A percentile compares a stretch with the other conserved stretches of the same genome.
These are phyloP conservation scores for Poecile atricapillus DNA, from an alignment of 2,113 vertebrate genomes.

Conservation along the genomic window DNA sequence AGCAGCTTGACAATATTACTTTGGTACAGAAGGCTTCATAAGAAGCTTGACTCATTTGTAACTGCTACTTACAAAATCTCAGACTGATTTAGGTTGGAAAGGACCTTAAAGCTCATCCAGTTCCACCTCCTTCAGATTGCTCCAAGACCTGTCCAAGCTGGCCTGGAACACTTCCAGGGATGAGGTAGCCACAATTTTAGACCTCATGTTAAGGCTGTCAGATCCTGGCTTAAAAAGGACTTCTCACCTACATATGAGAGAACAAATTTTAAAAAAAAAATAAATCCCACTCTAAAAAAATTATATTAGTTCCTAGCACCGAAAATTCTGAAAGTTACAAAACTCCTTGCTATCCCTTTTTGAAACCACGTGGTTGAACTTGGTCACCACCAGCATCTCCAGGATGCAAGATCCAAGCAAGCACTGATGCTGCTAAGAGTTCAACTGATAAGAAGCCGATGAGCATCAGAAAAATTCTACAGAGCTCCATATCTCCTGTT, in stretches of 20 bases:
- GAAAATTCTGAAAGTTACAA: neutral
- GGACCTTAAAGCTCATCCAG: neutral
- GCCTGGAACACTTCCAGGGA: neutral
- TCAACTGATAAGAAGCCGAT: neutral
- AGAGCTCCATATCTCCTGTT: rapidly evolving
- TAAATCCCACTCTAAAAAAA: neutral
- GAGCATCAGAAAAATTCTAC: neutral
- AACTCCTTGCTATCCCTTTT: neutral
- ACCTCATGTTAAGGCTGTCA: neutral
- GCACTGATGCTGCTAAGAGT: neutral
- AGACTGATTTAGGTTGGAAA: neutral
- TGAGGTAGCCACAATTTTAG: neutral
- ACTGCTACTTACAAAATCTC: neutral
- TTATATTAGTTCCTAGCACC: neutral
- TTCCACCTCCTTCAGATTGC: neutral
- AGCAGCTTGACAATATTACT: neutral
- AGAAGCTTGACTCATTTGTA: neutral
- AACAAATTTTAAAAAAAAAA: neutral
- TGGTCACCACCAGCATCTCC: neutral
- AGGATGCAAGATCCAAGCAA: neutral
- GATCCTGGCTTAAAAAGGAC: neutral
- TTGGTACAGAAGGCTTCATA: neutral
- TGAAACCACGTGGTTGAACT: neutral
- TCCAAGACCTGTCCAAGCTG: neutral
- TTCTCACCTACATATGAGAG: neutral